Evolutionary conservation across 53 echinoderm and acorn worm species (phyloP), one percentile per base, ranked within the genome.

Genomic region (Stichopus horrens): DNA sequence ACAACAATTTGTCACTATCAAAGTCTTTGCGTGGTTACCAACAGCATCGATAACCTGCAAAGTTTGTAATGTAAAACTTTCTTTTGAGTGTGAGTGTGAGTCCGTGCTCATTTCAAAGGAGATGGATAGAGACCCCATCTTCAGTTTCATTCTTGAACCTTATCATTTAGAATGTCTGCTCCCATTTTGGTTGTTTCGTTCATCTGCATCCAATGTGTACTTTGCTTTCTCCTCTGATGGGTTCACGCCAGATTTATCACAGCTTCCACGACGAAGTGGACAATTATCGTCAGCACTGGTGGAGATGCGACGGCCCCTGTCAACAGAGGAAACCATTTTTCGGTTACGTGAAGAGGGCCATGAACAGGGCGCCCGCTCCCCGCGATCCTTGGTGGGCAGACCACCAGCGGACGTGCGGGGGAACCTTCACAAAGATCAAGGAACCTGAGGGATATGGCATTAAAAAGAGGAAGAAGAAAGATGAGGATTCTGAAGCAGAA

Each of bases 251-350:
- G 97, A 94, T 96, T 18, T 96, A 96, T 79, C 97, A 96, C 89
- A 96, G 86, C 54, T 96, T 96, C 71, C 97, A 96, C 58, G 97
- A 96, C 83, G 97, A 96, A 84, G 97, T 97, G 55, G 97, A 93
- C 68, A 86, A 86, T 74, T 97, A 97, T n/a, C 92, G 95, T 54
- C 97, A 97, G 63, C 97, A 97, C 74, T 95, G 95, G 93, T 97
- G 97, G 97, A 91, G 92, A 67, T 97, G 97, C 53, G 81, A 94
- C 54, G 97, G 97, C 54, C 97, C 97, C 0, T 97, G 97, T 92
- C 91, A 13, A 8, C 68, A 68, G 73, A 82, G 91, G 19, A 91
- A 92, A 55, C 95, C 97, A 0, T 95, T 91, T 74, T 94, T 91
- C 74, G 97, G 97, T 57, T 90, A 93, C 55, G 97, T 97, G 23